Conservation (phyloP, 2,113 vertebrate genomes). For the Capreolus pygargus region DNA sequence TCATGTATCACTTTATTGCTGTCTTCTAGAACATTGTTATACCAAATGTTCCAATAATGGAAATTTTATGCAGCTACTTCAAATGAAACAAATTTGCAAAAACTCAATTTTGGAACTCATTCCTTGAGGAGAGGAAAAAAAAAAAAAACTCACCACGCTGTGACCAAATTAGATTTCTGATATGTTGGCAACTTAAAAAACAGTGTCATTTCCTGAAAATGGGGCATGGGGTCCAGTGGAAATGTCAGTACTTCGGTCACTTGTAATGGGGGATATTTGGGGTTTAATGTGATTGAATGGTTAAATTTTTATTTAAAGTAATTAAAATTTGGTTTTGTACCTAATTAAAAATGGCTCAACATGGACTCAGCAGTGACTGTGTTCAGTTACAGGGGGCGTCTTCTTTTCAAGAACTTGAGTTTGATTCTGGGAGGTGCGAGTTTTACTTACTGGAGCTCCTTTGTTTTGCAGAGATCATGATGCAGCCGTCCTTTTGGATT, state of each 20-base stretch:
- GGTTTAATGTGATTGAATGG: constrained; percentile 11
- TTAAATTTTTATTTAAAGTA: constrained; percentile 27
- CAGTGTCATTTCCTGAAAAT: constrained; percentile 53
- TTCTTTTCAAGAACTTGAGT: constrained; percentile 72
- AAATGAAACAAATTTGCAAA: constrained; percentile 67
- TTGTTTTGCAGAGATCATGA: constrained; percentile 99
- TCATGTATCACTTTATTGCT: constrained; percentile 73
- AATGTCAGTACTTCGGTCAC: not conserved
- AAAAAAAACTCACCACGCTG: constrained; percentile 53
- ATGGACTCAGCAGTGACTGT: not conserved
- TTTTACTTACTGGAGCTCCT: constrained; percentile 93
- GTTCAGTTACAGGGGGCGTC: constrained; percentile 51
- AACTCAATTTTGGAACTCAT: constrained; percentile 74
- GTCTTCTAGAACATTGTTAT: constrained; percentile 65
- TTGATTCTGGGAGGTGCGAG: constrained; percentile 62
- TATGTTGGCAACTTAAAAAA: constrained; percentile 49
- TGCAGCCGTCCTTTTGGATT: constrained; percentile 96
- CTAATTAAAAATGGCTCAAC: constrained; percentile 40
- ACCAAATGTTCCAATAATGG: constrained; percentile 72
- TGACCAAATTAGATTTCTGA: constrained; percentile 67
- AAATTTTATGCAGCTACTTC: constrained; percentile 56
- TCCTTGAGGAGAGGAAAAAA: constrained; percentile 57
- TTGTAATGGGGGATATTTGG: not conserved
- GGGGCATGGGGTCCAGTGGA: constrained; percentile 14
- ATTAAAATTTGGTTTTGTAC: constrained; percentile 31